Base-by-base conservation (phyloP, 1,140 invertebrate genomes). In the Drosophila navojoa region DNA sequence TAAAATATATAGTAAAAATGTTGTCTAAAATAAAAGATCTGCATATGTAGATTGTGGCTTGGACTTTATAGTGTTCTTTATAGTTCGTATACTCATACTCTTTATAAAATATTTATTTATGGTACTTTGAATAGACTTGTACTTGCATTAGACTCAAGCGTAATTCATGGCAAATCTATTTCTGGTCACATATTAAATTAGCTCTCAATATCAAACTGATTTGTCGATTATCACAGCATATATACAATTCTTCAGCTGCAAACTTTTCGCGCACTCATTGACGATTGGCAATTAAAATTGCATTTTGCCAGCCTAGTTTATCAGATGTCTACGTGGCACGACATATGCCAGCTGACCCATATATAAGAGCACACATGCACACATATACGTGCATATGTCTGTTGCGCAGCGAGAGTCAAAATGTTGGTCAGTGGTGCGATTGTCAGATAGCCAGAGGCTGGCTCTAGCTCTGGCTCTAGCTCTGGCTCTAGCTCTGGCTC, bases 221-320 rank as follows among this genome's bases (percentile, higher is more conserved):
- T 29, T 15, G n/a, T 2, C 25, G 49, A 50, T 50, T 50, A 50
- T 13, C 13, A 2, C 6, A 4, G 0, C 13, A 7, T 10, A 25
- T 22, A 50, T 9, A 5, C 49, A 50, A 27, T 49, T 40, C 13
- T 25, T 16, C 25, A 29, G 42, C 42, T 32, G 13, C 10, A 16
- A 16, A 35, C 50, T 53, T 53, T 53, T 66, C 62, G 22, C 19
- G 19, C 16, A 59, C 62, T 67, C 11, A 38, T 38, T 61, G 70
- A 68, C 66, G 71, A 78, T 72, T 76, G 81, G 81, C 81, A 86
- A 85, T 85, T 85, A 86, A 86, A 86, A 86, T 69, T 71, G 62
- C 70, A 75, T 71, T 60, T 75, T 60, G 32, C 47, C 58, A 69
- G 77, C 58, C 61, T 69, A 63, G 67, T 81, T 78, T 72, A 78